Conservation (phyloP, 2,888 invertebrate genomes). For the Trichacis sp. region DNA sequence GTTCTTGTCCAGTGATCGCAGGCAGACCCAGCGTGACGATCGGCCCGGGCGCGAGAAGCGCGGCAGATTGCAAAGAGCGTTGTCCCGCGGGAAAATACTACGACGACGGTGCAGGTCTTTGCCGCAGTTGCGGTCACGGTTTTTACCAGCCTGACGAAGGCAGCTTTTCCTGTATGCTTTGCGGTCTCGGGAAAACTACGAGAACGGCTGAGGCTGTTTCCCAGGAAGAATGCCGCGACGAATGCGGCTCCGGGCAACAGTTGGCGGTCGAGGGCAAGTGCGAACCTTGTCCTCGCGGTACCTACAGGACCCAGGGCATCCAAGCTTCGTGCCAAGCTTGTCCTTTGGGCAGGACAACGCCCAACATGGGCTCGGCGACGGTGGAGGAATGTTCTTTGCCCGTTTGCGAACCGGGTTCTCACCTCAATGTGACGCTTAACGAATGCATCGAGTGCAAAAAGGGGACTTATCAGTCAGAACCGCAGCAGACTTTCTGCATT, state of each 20-base stretch:
- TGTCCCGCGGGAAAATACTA: constrained; percentile 96
- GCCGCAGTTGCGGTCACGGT: constrained; percentile 93
- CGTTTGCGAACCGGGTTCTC: constrained; percentile 83
- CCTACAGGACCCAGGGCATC: constrained; percentile 86
- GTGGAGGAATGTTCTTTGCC: constrained; percentile 94
- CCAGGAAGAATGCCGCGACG: constrained; percentile 88
- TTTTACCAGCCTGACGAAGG: constrained; percentile 93
- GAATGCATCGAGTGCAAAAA: constrained; percentile 89
- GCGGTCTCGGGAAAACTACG: constrained; percentile 92
- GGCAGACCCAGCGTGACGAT: constrained; percentile 92
- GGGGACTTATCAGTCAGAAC: constrained; percentile 90
- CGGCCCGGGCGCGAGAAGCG: constrained; percentile 87
- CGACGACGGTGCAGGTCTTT: constrained; percentile 88
- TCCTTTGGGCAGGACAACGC: constrained; percentile 91
- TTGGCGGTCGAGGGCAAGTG: constrained; percentile 89
- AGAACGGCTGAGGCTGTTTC: constrained; percentile 91
- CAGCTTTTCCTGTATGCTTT: constrained; percentile 88
- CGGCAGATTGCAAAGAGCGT: constrained; percentile 91
- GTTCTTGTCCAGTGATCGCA: constrained; percentile 88
- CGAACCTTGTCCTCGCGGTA: constrained; percentile 91
- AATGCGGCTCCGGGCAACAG: constrained; percentile 88
- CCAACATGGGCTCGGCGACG: constrained; percentile 83
- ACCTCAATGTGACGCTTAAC: constrained; percentile 87
- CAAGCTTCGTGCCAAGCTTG: constrained; percentile 91
- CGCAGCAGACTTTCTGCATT: constrained; percentile 88